Evolutionary conservation across 2,888 invertebrate species (phyloP), one percentile per base, ranked within the genome.

Genomic region (Xylota sylvarum): DNA sequence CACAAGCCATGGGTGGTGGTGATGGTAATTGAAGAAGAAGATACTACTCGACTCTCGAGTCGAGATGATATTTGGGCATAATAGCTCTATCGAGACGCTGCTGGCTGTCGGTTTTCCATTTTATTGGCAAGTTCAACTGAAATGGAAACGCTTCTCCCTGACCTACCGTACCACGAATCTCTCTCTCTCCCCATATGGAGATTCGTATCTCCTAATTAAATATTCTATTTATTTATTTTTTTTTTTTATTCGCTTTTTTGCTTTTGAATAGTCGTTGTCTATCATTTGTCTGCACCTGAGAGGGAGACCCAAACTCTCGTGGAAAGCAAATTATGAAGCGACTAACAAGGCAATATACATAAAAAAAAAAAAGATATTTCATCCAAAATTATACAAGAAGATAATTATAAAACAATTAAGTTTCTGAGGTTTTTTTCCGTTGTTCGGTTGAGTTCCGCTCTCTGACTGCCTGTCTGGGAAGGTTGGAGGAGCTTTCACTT

Each of bases 101-200:
- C 5, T 30, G 17, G 40, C 37, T 48, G 46, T 58, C 43, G 35
- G 50, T 76, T 72, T 85, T 72, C 55, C 32, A 62, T 77, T 77
- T 65, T 67, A 84, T 81, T 72, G 52, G 60, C 72, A 81, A 77
- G 85, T 77, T 77, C 81, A 82, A 82, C 85, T 69, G 82, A 86
- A 86, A 86, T 86, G 86, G 73, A 86, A 86, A 78, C 82, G 77
- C 48, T 73, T 81, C 82, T 78, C 73, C 77, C 82, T 86, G 86
- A 86, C 86, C 86, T 86, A 86, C 86, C 82, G 55, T 62, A 77
- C 58, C 35, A 30, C 50, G 37, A 48, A 67, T 69, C 82, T 19
- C 52, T 67, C 37, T 46, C 62, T 70, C 55, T 37, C 73, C 35
- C 60, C 65, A 60, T 62, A 69, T 62, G 40, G 12, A 69, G 77